Evolutionary conservation across 2,113 vertebrate species (phyloP), one percentile per base, ranked within the genome.

Genomic region (Aramus guarauna): DNA sequence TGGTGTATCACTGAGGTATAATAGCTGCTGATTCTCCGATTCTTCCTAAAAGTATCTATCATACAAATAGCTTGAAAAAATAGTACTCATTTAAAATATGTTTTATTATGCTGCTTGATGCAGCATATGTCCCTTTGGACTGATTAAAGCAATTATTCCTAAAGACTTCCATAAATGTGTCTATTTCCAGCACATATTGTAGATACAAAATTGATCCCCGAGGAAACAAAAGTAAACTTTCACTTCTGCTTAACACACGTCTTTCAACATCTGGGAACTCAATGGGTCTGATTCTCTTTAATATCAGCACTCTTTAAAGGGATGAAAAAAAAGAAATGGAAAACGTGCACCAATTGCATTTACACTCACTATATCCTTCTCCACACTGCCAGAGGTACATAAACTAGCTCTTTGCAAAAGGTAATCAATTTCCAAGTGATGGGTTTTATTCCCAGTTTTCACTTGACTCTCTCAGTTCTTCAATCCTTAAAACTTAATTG

Each of bases 81-180:
- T 10, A 63, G 41, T 30, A 79, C 30, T 82, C 66, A 85, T 82
- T 95, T 87, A 66, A 96, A 95, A 82, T 59, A 84, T 12, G 50
- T 55, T 94, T 95, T 91, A 92, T 93, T 92, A 92, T 36, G 48
- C 66, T 34, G 13, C 32, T 85, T 63, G 62, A 73, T 73, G 62
- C 45, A 69, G 39, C 12, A 2, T 63, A 41, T 23, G 37, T 87
- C 90, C 86, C 94, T 84, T 78, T 93, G 92, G 92, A 92, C 92
- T 95, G 92, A 95, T 95, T 91, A 75, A 3, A 80, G 62, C 74
- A 96, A 95, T 91, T 95, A 96, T 81, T 95, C 74, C 85, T 94
- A 30, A 94, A 87, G 75, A 92, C 64, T 94, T 94, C 72, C 94
- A 94, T 67, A 94, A 91, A 95, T 3, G 34, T 90, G 55, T 64